Percentiles rank a stretch among this genome's conserved stretches.
phyloP scores from a whole-genome alignment of 2,888 invertebrate species.

The Pilophorus perplexus region DNA sequence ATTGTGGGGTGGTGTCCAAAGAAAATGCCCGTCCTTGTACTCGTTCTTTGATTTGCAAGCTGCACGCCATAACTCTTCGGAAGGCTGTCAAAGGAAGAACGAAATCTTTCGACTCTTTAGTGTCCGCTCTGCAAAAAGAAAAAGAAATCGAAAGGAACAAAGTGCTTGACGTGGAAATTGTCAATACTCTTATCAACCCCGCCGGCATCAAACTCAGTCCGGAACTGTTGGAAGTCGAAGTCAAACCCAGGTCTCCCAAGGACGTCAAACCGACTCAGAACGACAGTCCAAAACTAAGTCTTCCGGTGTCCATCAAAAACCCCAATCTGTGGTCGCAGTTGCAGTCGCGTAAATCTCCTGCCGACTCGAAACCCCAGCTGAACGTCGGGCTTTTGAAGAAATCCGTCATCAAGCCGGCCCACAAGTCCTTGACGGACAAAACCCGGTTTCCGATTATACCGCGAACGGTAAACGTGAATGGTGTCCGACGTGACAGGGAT shows the following conservation, averaged over 20 bases:
- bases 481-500: conserved; percentile 1
- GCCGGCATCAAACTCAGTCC: conserved; percentile 49
- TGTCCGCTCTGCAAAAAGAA: conserved; percentile 56
- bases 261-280: neutral
- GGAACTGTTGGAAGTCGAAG: conserved; percentile 3
- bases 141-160: conserved; percentile 26
- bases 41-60: conserved; percentile 58
- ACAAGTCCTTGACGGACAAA: conserved; percentile 8
- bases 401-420: neutral
- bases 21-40: conserved; percentile 73
- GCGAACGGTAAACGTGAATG: neutral
- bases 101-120: conserved; percentile 70
- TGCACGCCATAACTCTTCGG: conserved; percentile 65
- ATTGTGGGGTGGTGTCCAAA: conserved; percentile 71
- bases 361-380: neutral
- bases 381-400: neutral
- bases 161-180: conserved; percentile 10
- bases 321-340: conserved; percentile 36
- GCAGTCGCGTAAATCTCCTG: conserved; percentile 1
- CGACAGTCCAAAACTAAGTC: conserved; percentile 35
- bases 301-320: conserved; percentile 45
- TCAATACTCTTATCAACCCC: conserved; percentile 53
- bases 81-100: conserved; percentile 68
- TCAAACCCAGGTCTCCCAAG: conserved; percentile 8
- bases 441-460: neutral